These are phyloP conservation scores for Aphis gossypii DNA, from an alignment of 1,140 invertebrate genomes.

Conservation along the genomic window DNA sequence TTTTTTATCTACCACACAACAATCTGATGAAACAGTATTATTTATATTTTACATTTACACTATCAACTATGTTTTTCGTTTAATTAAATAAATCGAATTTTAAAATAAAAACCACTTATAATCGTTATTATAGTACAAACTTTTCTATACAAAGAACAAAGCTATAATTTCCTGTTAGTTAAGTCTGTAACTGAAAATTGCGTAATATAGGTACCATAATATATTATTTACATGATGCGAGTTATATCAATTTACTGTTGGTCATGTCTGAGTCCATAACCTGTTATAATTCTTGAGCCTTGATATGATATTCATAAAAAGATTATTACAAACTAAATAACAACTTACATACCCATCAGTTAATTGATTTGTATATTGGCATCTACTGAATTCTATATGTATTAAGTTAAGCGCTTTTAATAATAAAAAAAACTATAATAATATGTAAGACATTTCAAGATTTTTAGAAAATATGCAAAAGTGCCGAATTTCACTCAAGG, in stretches of 20 bases:
- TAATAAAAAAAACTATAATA: no score
- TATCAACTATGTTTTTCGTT: not conserved
- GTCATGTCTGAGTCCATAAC: not conserved
- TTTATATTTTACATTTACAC: not conserved
- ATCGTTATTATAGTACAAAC: no score
- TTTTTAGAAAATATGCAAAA: no score
- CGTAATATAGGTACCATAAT: not conserved
- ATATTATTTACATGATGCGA: not conserved
- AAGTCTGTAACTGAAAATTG: not conserved
- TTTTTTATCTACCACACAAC: not conserved
- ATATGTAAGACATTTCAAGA: no score
- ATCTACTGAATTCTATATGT: no score
- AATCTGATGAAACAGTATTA: not conserved
- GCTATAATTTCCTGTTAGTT: not conserved
- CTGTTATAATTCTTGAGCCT: not conserved
- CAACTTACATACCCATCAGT: not conserved
- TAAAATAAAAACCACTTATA: no score
- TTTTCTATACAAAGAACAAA: no score
- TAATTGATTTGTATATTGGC: not conserved
- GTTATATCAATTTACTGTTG: not conserved
- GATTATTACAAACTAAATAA: not conserved
- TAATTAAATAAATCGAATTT: not conserved
- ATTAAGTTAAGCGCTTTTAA: no score
- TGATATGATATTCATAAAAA: not conserved
- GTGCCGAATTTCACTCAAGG: no score